Evolutionary conservation across 2,113 vertebrate species (phyloP).

Genomic region (Dolichallabes microphthalmus): DNA sequence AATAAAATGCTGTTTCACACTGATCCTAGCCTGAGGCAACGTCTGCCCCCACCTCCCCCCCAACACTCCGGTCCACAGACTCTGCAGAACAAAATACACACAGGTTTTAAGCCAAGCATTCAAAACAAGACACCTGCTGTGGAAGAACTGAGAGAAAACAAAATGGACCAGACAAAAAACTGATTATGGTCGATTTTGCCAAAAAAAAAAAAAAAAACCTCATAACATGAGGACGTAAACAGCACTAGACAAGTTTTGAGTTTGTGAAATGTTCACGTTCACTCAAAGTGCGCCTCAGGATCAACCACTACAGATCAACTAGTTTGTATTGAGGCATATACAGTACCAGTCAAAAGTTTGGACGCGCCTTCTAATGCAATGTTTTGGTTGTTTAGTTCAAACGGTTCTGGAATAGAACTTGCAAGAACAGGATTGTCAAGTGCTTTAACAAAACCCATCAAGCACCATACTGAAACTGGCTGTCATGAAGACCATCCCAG

Average conservation of each 20-base stretch:
- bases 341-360: too few relatives aligned
- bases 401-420: too few relatives aligned
- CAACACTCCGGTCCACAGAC: background rate
- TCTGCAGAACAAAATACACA: constrained; percentile 29
- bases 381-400: too few relatives aligned
- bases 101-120: constrained; percentile 20
- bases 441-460: too few relatives aligned
- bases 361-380: too few relatives aligned
- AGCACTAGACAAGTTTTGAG: background rate
- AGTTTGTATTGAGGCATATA: background rate
- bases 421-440: too few relatives aligned
- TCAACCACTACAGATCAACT: background rate
- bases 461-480: too few relatives aligned
- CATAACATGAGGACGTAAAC: background rate
- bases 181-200: background rate
- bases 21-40: constrained; percentile 16
- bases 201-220: background rate
- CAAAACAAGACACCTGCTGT: constrained; percentile 7
- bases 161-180: background rate
- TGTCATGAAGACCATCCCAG: too few relatives aligned
- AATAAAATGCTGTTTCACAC: constrained; percentile 17
- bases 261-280: background rate
- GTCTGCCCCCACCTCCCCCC: background rate
- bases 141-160: constrained; percentile 8
- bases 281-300: background rate